These are phyloP conservation scores for Muscicapa comitata DNA, from an alignment of 2,797 vertebrate genomes.

Conservation along the genomic window DNA sequence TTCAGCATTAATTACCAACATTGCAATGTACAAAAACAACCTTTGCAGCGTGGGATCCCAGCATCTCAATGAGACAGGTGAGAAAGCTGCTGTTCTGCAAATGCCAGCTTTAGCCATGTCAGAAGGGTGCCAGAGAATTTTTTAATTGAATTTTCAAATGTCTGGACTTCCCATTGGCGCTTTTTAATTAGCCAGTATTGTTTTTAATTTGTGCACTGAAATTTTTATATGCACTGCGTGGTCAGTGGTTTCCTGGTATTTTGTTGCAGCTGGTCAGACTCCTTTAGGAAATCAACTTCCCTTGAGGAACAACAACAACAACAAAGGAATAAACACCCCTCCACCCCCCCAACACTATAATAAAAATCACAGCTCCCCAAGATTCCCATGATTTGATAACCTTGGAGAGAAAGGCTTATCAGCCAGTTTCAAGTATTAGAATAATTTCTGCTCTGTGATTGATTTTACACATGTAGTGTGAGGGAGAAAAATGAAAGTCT, in stretches of 20 bases:
- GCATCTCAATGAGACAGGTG: constrained; percentile 42
- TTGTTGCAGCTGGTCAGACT: constrained; percentile 62
- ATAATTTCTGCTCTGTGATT: background rate
- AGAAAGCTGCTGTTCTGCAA: constrained; percentile 57
- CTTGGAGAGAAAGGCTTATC: background rate
- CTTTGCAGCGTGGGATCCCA: constrained; percentile 16
- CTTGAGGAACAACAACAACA: constrained; percentile 32
- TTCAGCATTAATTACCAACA: constrained; percentile 32
- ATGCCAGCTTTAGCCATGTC: constrained; percentile 44
- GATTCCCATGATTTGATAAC: constrained; percentile 54
- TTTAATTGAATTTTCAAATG: constrained; percentile 61
- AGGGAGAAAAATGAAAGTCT: constrained; percentile 30
- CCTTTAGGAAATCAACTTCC: constrained; percentile 63
- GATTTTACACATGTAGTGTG: constrained; percentile 26
- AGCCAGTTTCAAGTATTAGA: background rate
- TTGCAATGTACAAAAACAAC: constrained; percentile 20
- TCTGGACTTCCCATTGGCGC: constrained; percentile 43
- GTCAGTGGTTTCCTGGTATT: constrained; percentile 68
- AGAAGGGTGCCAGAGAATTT: constrained; percentile 46
- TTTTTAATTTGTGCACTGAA: constrained; percentile 46
- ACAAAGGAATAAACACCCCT: background rate
- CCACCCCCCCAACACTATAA: background rate
- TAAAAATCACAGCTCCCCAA: constrained; percentile 11
- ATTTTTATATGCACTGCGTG: constrained; percentile 50
- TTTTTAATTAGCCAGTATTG: constrained; percentile 60